Evolutionary conservation across 2,888 invertebrate genomes (phyloP).

Genomic region (Herminia tarsipennalis): DNA sequence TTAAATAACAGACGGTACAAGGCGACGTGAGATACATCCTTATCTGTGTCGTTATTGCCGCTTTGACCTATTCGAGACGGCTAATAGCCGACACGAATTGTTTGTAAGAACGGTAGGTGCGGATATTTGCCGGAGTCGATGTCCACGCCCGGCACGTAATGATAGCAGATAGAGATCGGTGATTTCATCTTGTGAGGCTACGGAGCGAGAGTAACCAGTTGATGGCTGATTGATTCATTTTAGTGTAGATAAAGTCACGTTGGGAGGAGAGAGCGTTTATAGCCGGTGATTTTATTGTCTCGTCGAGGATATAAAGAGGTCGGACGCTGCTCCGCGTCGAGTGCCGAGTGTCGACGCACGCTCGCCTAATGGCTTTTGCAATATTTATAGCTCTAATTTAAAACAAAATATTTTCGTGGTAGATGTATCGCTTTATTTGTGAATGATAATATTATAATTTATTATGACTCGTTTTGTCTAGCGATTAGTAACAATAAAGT

Average conservation of each 20-base stretch:
- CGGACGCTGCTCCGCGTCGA: slow-evolving; percentile 27
- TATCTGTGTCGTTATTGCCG: slow-evolving; percentile 52
- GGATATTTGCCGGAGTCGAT: slow-evolving; percentile 18
- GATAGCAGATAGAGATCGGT: slow-evolving; percentile 39
- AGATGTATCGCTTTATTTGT: slow-evolving; percentile 38
- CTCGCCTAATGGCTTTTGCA: slow-evolving; percentile 48
- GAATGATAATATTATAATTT: slow-evolving; percentile 31
- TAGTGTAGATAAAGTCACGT: slow-evolving; percentile 66
- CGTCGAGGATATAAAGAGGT: slow-evolving; percentile 54
- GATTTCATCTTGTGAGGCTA: slow-evolving; percentile 47
- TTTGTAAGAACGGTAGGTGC: slow-evolving; percentile 43
- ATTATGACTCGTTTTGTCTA: too few species aligned
- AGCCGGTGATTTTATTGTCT: slow-evolving; percentile 68
- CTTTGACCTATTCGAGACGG: slow-evolving; percentile 55
- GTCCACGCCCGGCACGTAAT: slow-evolving; percentile 27
- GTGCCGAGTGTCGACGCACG: slow-evolving; percentile 27
- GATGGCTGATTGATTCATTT: slow-evolving; percentile 75
- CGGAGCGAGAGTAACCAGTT: slow-evolving; percentile 58
- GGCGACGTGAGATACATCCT: slow-evolving; percentile 47
- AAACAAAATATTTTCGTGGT: slow-evolving; percentile 35
- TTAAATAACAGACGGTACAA: slow-evolving; percentile 49
- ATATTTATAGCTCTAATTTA: slow-evolving; percentile 57
- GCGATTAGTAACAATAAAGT: too few species aligned
- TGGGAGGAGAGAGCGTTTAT: slow-evolving; percentile 58
- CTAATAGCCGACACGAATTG: slow-evolving; percentile 51